Conservation (phyloP, 2,113 vertebrate species). For the Podocnemis expansa region DNA sequence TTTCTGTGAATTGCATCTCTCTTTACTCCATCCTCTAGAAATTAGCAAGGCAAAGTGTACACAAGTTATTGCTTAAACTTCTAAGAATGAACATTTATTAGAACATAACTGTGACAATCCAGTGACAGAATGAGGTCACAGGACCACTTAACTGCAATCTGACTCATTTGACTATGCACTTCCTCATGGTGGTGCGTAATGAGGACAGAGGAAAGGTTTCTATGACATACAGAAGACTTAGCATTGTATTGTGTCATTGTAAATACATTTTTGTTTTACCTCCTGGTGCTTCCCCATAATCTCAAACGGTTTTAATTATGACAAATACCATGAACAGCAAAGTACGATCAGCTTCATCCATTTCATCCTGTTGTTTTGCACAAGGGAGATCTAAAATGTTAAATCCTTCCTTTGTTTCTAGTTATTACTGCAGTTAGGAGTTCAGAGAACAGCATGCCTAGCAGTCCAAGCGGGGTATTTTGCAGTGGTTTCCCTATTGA, state of each 20-base stretch:
- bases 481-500: not conserved
- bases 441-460: conserved; percentile 1
- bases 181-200: not conserved
- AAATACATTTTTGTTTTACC: not conserved
- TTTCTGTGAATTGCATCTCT: not conserved
- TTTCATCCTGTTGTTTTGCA: conserved; percentile 29
- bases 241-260: not conserved
- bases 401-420: conserved; percentile 3
- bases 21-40: not conserved
- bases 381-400: not conserved
- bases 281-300: not conserved
- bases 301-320: conserved; percentile 13
- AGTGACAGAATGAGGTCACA: not conserved
- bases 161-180: not conserved
- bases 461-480: not conserved
- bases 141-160: not conserved
- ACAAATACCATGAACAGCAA: not conserved
- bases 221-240: not conserved
- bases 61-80: not conserved
- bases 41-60: not conserved
- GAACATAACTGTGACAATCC: not conserved
- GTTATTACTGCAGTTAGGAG: conserved; percentile 17
- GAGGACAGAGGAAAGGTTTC: not conserved
- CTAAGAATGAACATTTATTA: not conserved
- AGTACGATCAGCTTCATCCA: not conserved